phyloP scores from a whole-genome alignment of 2,888 invertebrate species.

The Ptychoptera albimana region DNA sequence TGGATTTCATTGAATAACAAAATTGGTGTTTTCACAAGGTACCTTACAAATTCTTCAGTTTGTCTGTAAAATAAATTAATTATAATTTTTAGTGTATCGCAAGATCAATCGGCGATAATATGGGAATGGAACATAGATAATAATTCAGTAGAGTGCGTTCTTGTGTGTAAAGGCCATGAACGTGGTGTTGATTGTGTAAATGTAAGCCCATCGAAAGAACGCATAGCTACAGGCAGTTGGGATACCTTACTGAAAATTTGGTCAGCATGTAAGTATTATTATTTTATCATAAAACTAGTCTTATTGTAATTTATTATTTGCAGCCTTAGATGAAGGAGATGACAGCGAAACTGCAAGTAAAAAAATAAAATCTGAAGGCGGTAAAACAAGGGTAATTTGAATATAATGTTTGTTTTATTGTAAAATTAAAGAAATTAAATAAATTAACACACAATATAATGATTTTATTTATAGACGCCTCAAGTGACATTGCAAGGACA shows the following conservation, averaged over 20 bases:
- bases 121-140: slow-evolving; percentile 71
- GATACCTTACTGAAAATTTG: slow-evolving; percentile 85
- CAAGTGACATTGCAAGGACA: slow-evolving; percentile 81
- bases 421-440: slow-evolving; percentile 1
- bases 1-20: slow-evolving; percentile 62
- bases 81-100: slow-evolving; percentile 57
- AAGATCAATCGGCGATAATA: slow-evolving; percentile 80
- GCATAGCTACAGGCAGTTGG: slow-evolving; percentile 78
- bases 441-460: slow-evolving; percentile 1
- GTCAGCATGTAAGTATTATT: slow-evolving; percentile 51
- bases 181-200: slow-evolving; percentile 79
- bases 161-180: slow-evolving; percentile 80
- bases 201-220: slow-evolving; percentile 47
- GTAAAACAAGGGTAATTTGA: slow-evolving; percentile 38
- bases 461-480: slow-evolving; percentile 43
- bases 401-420: slow-evolving; percentile 1
- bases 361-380: slow-evolving; percentile 39
- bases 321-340: slow-evolving; percentile 38
- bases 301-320: slow-evolving; percentile 9
- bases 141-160: slow-evolving; percentile 62
- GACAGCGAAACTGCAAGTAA: slow-evolving; percentile 43
- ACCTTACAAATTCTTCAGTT: slow-evolving; percentile 8
- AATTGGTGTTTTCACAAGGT: slow-evolving; percentile 54
- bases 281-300: too few species aligned
- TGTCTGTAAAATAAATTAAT: slow-evolving; percentile 1